Evolutionary conservation across 2,888 invertebrate species (phyloP), one percentile per base, ranked within the genome.

Genomic region (Diadegma fenestrale): DNA sequence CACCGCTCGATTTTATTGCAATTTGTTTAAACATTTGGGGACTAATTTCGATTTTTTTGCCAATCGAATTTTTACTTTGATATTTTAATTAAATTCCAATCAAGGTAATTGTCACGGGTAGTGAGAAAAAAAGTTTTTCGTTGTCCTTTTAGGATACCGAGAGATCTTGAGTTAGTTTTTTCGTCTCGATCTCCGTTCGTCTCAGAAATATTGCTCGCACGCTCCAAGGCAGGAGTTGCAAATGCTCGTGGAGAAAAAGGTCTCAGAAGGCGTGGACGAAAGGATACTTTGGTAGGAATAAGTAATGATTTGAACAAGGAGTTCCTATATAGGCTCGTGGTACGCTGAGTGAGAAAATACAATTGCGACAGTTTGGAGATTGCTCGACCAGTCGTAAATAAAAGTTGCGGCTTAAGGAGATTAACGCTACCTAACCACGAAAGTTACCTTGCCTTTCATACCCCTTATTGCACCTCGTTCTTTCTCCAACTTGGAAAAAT

Each of bases 361-460:
- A 80, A 64, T 86, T 86, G 83, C 80, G 76, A 85, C 80, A 80
- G 80, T 85, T 85, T 48, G 72, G 33, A 54, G 58, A 83, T 58
- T 77, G 77, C 78, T 76, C 75, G 71, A 63, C 58, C 58, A 83
- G 91, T 89, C 90, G 83, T 90, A 91, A 91, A 91, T 90, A 90
- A 90, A 90, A 90, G 85, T 82, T 80, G 82, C 68, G 80, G 85
- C 73, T 77, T 75, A 41, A 78, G 80, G 88, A 90, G 90, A 91
- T 91, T 89, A 89, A 89, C 87, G 88, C 86, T 86, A 76, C 85
- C 87, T 88, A 88, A 90, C 90, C 90, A 79, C 89, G 87, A 90
- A 88, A 89, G 88, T 90, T 90, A 90, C 86, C 87, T 88, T 86
- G 64, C 73, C 45, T 19, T 22, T 72, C 68, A 58, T 73, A 48